Base-by-base conservation (phyloP, 2,113 vertebrate species). In the Chinchilla lanigera region DNA sequence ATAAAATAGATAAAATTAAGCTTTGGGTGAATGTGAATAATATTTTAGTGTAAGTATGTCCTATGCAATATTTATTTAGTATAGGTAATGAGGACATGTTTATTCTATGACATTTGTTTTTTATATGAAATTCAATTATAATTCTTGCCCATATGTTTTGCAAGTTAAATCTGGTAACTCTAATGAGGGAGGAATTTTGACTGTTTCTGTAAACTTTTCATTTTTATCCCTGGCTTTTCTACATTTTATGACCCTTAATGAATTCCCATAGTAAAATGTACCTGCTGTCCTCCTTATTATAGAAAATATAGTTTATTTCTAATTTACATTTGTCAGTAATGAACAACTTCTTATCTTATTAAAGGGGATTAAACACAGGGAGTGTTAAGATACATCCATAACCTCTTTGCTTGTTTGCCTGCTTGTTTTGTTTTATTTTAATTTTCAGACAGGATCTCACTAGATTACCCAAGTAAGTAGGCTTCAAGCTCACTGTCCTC, bases 241-340 rank as follows among this genome's bases (percentile, higher is more conserved):
- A 26, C 9, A 86, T 86, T 90, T 83, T 67, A 58, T 90, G 41
- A 83, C 58, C 50, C 7, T 82, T 83, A 75, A 69, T 73, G 93
- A 82, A 84, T 80, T 47, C 19, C 11, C 73, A 50, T 26, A 61
- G 44, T 73, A 90, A 93, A 96, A 96, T 33, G 1, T 1, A 80
- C 38, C 33, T 77, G 41, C 28, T 61, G 56, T 82, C 10, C 22
- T 82, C 28, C 78, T 35, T 2, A 50, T 89, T 83, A 82, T 86
- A 50, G 1, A 73, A 52, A 87, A 75, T 17, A 17, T 50, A 69
- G 89, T 81, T 63, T 2, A 44, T 91, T 90, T 86, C 71, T 86
- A 24, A 94, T 89, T 95, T 95, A 10, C 22, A 33, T 44, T 52
- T 95, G n/a, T 85, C 94, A 69, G 7, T 89, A 86, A 95, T 52